Percentiles rank a stretch among this genome's conserved stretches.
These are phyloP conservation scores for Cataglyphis rosenhaueri DNA, from an alignment of 2,888 invertebrate genomes.

Conservation along the genomic window DNA sequence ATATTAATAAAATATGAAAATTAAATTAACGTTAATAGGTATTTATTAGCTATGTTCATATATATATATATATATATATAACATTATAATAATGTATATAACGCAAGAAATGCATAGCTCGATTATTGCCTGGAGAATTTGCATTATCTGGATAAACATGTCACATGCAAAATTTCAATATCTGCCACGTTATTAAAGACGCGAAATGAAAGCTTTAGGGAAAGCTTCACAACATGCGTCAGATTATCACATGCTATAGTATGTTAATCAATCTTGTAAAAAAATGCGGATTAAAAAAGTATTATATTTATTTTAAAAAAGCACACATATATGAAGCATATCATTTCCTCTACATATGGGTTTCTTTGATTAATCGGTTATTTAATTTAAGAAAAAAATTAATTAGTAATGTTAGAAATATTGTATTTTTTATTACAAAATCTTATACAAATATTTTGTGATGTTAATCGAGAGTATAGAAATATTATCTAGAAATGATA, in stretches of 20 bases:
- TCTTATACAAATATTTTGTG: not conserved
- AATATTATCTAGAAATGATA: not conserved
- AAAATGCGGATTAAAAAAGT: constrained; percentile 4
- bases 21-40: constrained; percentile 53
- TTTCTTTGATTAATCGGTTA: not conserved
- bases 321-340: not conserved
- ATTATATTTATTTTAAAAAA: not conserved
- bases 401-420: not conserved
- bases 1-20: constrained; percentile 56
- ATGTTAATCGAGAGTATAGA: not conserved
- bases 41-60: constrained; percentile 44
- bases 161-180: constrained; percentile 47
- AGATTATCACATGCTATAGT: not conserved
- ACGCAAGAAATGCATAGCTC: constrained; percentile 38
- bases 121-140: constrained; percentile 47
- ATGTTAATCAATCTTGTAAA: not conserved
- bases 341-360: not conserved
- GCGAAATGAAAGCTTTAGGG: constrained; percentile 5
- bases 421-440: not conserved
- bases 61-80: constrained; percentile 33
- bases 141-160: constrained; percentile 52
- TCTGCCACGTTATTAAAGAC: constrained; percentile 23
- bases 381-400: not conserved
- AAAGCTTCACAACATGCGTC: not conserved
- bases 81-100: constrained; percentile 17